phyloP scores from a whole-genome alignment of 2,113 vertebrate species.

The Synodontis membranacea region DNA sequence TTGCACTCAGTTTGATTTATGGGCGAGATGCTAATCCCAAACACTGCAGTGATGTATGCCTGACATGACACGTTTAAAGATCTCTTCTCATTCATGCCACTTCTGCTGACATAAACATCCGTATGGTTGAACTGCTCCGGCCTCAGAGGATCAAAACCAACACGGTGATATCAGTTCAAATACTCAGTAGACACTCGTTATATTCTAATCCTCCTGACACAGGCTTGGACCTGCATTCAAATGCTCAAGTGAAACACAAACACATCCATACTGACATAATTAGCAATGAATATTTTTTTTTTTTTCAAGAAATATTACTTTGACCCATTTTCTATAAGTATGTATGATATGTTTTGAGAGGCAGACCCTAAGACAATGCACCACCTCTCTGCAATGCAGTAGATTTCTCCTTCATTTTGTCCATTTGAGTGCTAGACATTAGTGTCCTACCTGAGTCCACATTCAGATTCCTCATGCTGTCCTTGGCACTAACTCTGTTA shows the following conservation, averaged over 20 bases:
- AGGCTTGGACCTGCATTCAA: neutral
- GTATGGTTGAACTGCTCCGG: conserved; percentile 14
- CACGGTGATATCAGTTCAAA: neutral
- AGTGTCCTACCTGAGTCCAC: conserved; percentile 74
- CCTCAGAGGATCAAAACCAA: conserved; percentile 2
- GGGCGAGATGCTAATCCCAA: conserved; percentile 34
- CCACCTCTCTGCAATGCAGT: neutral
- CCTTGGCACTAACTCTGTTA: conserved; percentile 76
- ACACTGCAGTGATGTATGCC: conserved; percentile 15
- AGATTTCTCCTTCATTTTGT: neutral
- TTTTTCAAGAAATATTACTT: neutral
- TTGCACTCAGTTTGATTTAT: conserved; percentile 36
- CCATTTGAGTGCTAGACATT: neutral
- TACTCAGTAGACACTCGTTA: too few species aligned
- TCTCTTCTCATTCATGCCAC: conserved; percentile 21
- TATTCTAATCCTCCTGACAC: neutral
- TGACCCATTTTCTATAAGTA: neutral
- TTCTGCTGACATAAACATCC: conserved; percentile 34
- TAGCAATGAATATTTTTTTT: neutral
- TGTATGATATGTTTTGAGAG: neutral
- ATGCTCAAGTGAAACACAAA: neutral
- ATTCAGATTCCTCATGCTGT: conserved; percentile 77
- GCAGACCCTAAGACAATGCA: too few species aligned
- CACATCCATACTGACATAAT: neutral
- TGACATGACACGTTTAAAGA: conserved; percentile 38